Evolutionary conservation across 1,140 invertebrate species (phyloP), one percentile per base, ranked within the genome.

Genomic region (Anastrepha ludens): DNA sequence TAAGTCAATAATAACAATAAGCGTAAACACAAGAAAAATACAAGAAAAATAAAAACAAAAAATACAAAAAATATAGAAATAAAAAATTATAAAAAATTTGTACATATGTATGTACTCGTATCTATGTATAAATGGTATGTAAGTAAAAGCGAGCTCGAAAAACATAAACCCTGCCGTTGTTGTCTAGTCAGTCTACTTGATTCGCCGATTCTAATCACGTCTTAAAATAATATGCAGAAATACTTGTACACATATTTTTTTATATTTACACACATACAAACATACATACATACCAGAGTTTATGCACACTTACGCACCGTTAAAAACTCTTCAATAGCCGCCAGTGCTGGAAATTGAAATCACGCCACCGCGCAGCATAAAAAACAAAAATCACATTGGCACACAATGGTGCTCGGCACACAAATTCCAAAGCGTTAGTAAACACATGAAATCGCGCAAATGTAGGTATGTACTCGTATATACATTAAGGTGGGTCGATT

Each of bases 371-470:
- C 67, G 67, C 39, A 13, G 13, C 39, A 44, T 9, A 47, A 74
- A 11, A 44, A 47, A 15, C 11, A 39, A 39, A 74, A 44, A 44
- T 41, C 41, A 8, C 67, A 74, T 44, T 74, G 39, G 17, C 41
- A 74, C 41, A 47, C 41, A 17, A 74, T 64, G 62, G 17, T 5
- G 20, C 5, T 64, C 62, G 5, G n/a, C 9, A 20, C 20, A 29
- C n/a, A 64, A 67, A 67, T 67, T 67, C 64, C 64, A 29, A 29
- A 67, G 11, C 64, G 29, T 67, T 67, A 41, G 29, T 29, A 67
- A 8, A 67, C 64, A 67, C 39, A 8, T 67, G 64, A 29, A 3
- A 29, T 11, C 2, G 13, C 13, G 29, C 17, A 6, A 29, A 9
- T 67, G 29, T 64, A 39, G 64, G 64, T 67, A 39, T 67, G 64